Conservation (phyloP, 2,113 vertebrate species). For the Vulpes vulpes region DNA sequence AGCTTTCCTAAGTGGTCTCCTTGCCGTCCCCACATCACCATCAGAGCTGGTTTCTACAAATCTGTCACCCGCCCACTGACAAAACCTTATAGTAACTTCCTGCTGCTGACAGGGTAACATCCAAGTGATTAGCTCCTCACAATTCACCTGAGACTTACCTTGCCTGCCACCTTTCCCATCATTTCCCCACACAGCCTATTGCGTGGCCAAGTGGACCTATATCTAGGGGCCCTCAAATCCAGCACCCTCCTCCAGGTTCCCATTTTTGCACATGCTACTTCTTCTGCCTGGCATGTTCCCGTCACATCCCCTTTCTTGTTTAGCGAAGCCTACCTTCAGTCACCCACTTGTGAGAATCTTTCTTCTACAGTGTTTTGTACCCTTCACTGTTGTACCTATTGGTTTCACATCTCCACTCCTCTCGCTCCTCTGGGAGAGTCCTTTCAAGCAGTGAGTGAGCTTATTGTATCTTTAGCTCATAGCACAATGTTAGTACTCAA, state of each 20-base stretch:
- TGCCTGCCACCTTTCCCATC: not conserved
- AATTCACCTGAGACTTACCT: not conserved
- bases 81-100: not conserved
- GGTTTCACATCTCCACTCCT: not conserved
- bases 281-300: not conserved
- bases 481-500: not conserved
- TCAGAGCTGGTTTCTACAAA: not conserved
- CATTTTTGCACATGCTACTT: not conserved
- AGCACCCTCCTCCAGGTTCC: not conserved
- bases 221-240: too few relatives aligned
- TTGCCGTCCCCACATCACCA: not conserved
- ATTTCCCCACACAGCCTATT: not conserved
- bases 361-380: not conserved
- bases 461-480: not conserved
- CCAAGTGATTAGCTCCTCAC: not conserved
- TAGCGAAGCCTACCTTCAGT: not conserved
- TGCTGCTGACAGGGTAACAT: not conserved
- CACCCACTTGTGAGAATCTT: not conserved
- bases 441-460: not conserved
- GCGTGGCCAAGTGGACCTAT: not conserved
- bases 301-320: not conserved
- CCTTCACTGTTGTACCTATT: not conserved
- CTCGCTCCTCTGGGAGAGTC: not conserved
- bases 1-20: not conserved
- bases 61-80: not conserved